phyloP scores from a whole-genome alignment of 2,797 vertebrate genomes.

The Cetoscarus ocellatus region DNA sequence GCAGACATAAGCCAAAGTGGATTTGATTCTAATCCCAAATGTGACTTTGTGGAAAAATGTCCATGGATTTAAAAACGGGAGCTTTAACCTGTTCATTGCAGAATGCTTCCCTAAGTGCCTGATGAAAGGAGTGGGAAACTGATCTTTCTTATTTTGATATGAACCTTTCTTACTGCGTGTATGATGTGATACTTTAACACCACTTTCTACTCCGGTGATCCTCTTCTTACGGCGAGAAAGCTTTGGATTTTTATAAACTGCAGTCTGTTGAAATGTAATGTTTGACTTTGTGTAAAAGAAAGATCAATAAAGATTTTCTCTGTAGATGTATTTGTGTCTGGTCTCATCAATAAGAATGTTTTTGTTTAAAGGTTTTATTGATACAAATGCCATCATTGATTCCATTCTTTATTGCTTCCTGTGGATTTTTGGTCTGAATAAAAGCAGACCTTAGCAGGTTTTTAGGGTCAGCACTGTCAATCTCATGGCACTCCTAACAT shows the following conservation, averaged over 20 bases:
- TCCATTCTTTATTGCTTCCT: too few relatives aligned
- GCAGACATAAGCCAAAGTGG: slow-evolving; percentile 28
- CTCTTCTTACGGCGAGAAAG: slow-evolving; percentile 28
- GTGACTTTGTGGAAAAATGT: slow-evolving; percentile 13
- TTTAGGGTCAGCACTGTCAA: too few relatives aligned
- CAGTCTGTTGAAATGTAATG: slow-evolving; percentile 58
- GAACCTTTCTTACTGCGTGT: slow-evolving; percentile 40
- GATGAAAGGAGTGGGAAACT: slow-evolving; percentile 40
- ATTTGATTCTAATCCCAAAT: slow-evolving; percentile 34
- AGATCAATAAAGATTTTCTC: slow-evolving; percentile 78
- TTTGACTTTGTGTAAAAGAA: slow-evolving; percentile 60
- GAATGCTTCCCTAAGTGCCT: slow-evolving; percentile 50
- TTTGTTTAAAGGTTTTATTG: too few relatives aligned
- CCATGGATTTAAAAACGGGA: slow-evolving; percentile 22
- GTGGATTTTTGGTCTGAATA: too few relatives aligned
- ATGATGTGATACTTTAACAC: slow-evolving; percentile 58
- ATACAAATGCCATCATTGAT: too few relatives aligned
- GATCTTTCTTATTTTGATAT: slow-evolving; percentile 41
- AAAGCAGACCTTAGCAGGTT: too few relatives aligned
- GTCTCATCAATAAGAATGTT: slow-evolving; percentile 2
- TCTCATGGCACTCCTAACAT: too few relatives aligned
- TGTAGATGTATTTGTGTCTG: slow-evolving; percentile 13
- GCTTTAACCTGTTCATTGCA: slow-evolving; percentile 27
- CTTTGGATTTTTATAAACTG: slow-evolving; percentile 54
- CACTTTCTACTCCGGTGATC: slow-evolving; percentile 38